Conservation (phyloP, 2,888 invertebrate species). For the Ennomos quercinarius region DNA sequence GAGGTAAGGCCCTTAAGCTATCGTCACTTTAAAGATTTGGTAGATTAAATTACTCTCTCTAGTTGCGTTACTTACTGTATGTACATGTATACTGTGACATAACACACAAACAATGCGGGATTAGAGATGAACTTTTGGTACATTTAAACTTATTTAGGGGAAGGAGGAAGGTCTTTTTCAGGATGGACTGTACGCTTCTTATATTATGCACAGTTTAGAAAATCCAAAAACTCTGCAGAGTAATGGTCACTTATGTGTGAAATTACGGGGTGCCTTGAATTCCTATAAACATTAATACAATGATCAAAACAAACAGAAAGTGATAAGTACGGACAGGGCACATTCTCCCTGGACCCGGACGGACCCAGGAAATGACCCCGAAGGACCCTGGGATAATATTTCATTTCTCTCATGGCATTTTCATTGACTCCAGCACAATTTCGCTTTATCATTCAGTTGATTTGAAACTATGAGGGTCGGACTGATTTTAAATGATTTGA, state of each 20-base stretch:
- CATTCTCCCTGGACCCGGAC: conserved; percentile 18
- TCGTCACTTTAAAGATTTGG: too few relatives aligned
- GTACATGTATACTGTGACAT: too few relatives aligned
- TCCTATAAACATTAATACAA: conserved; percentile 20
- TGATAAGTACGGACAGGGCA: conserved; percentile 6
- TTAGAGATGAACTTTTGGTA: conserved; percentile 27
- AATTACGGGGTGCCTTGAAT: neutral
- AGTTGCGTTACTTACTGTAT: too few relatives aligned
- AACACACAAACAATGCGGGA: conserved; percentile 18
- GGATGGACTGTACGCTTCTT: conserved; percentile 13
- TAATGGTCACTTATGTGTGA: too few relatives aligned
- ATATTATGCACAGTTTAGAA: neutral
- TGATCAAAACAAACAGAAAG: conserved; percentile 11
- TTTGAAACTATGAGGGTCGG: conserved; percentile 26
- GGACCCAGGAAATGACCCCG: conserved; percentile 36
- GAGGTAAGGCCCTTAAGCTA: too few relatives aligned
- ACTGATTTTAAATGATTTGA: conserved; percentile 12
- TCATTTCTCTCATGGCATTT: conserved; percentile 35
- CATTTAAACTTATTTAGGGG: conserved; percentile 28
- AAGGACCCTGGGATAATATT: conserved; percentile 29
- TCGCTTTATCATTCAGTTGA: conserved; percentile 30
- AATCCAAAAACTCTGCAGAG: too few relatives aligned
- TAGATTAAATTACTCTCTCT: too few relatives aligned
- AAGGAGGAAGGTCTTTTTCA: conserved; percentile 11
- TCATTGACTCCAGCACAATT: conserved; percentile 31